Evolutionary conservation across 2,888 invertebrate genomes (phyloP).

Genomic region (Torymus auratus): DNA sequence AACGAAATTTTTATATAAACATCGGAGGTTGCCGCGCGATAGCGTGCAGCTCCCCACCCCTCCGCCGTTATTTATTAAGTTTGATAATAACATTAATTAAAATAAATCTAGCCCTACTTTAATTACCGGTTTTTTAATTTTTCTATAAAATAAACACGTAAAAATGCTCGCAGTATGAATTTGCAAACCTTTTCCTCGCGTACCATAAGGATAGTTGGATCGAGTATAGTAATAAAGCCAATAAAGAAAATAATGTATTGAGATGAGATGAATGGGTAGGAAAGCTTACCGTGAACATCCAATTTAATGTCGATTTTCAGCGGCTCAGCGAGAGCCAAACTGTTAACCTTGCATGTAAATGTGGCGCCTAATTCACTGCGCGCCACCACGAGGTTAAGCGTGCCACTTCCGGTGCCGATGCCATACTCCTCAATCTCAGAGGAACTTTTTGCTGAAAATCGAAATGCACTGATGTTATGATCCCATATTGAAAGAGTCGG

Average conservation of each 20-base stretch:
- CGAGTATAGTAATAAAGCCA: too few relatives aligned
- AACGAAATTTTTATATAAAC: too few relatives aligned
- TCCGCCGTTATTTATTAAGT: too few relatives aligned
- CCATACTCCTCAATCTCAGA: slow-evolving; percentile 79
- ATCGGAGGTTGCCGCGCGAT: too few relatives aligned
- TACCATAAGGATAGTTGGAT: too few relatives aligned
- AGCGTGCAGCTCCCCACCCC: too few relatives aligned
- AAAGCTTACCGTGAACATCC: slow-evolving; percentile 85
- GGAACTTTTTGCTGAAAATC: slow-evolving; percentile 77
- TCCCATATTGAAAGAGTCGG: background rate
- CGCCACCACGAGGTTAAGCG: slow-evolving; percentile 82
- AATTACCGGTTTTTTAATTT: too few relatives aligned
- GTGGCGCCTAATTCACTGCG: slow-evolving; percentile 85
- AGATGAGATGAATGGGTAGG: background rate
- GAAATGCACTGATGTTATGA: slow-evolving; percentile 23
- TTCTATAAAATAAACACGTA: too few relatives aligned
- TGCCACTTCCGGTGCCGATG: slow-evolving; percentile 82
- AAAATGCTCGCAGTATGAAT: too few relatives aligned
- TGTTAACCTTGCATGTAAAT: slow-evolving; percentile 85
- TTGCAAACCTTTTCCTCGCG: too few relatives aligned
- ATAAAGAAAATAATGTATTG: background rate
- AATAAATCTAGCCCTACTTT: too few relatives aligned
- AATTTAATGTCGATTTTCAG: slow-evolving; percentile 81
- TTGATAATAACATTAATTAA: too few relatives aligned
- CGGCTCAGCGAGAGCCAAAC: slow-evolving; percentile 82